These are phyloP conservation scores for Lepidothrix coronata DNA, from an alignment of 2,113 vertebrate species.

Conservation along the genomic window DNA sequence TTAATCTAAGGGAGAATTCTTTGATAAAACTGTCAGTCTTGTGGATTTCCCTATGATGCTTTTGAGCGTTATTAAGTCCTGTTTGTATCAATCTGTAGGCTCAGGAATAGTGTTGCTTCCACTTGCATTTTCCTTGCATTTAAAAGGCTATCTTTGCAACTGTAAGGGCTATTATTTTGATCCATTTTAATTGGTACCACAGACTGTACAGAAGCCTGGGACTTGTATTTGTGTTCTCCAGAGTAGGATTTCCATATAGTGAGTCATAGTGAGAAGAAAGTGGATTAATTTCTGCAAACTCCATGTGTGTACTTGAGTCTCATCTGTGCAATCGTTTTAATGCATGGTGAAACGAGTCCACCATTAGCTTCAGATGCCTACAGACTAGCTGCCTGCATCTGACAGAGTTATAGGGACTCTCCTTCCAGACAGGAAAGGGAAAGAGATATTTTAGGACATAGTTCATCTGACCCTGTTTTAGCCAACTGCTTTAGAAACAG, in stretches of 20 bases:
- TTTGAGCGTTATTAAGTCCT: neutral
- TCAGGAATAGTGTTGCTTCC: neutral
- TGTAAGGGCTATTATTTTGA: neutral
- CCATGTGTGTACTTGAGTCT: neutral
- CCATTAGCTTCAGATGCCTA: neutral
- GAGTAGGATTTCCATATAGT: neutral
- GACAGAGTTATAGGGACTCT: neutral
- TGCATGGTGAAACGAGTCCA: neutral
- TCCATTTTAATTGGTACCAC: neutral
- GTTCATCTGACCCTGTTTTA: neutral
- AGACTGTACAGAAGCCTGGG: neutral
- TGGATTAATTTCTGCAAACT: neutral
- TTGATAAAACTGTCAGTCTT: neutral
- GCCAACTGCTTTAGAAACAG: neutral
- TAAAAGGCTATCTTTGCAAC: neutral
- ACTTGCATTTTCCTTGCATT: neutral
- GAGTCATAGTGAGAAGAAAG: neutral
- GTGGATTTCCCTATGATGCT: neutral
- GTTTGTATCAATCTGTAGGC: neutral
- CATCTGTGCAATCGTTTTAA: neutral
- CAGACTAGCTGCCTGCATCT: neutral
- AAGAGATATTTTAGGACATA: neutral
- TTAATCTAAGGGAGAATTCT: neutral
- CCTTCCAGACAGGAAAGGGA: neutral
- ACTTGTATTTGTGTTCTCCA: neutral